Evolutionary conservation across 2,113 vertebrate genomes (phyloP).

Genomic region (Microcebus murinus): DNA sequence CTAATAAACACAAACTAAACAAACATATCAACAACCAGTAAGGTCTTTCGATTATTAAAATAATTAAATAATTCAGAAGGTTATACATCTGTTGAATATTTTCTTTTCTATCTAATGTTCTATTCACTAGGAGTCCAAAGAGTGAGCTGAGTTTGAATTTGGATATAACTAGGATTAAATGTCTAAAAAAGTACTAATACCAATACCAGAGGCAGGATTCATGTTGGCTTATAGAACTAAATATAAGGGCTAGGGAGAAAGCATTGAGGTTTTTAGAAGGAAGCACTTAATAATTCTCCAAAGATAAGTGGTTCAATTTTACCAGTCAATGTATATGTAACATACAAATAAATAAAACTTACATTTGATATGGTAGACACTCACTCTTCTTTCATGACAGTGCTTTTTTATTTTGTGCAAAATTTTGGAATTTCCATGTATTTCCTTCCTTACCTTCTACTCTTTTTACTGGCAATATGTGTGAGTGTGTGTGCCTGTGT

Average conservation of each 20-base stretch:
- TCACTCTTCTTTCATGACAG: not conserved
- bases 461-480: not conserved
- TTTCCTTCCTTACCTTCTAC: not conserved
- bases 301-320: not conserved
- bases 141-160: not conserved
- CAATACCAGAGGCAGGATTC: not conserved
- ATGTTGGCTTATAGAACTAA: not conserved
- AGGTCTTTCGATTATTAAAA: not conserved
- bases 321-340: not conserved
- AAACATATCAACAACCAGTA: not conserved
- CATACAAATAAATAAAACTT: not conserved
- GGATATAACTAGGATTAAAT: not conserved
- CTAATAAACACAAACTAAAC: not conserved
- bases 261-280: not conserved
- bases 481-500: not conserved
- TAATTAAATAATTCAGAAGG: not conserved
- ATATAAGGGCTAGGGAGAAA: not conserved
- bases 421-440: not conserved
- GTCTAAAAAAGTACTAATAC: not conserved
- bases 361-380: not conserved
- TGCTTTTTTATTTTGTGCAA: not conserved
- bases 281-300: not conserved
- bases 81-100: not conserved
- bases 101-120: not conserved
- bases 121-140: not conserved